A percentile compares a stretch with the other conserved stretches of the same genome.
phyloP scores from a whole-genome alignment of 92 coral and sea anemone species.

The Montipora capitata region DNA sequence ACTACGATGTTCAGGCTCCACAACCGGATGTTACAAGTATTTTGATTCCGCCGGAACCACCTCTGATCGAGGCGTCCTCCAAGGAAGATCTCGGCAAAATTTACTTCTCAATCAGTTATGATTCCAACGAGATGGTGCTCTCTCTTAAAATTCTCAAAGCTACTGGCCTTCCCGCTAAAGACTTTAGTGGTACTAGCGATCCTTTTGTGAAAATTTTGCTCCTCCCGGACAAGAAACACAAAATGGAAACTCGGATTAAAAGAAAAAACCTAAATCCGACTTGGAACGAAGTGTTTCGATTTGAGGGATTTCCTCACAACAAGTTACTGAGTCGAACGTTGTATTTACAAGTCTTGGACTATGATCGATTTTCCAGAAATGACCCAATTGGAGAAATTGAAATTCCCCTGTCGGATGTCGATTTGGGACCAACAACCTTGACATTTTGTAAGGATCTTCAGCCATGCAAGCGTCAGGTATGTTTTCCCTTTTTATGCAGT shows the following conservation, averaged over 20 bases:
- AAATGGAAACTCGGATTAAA: conserved; percentile 94
- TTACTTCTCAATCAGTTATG: conserved; percentile 90
- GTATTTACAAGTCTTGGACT: conserved; percentile 95
- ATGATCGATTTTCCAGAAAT: conserved; percentile 97
- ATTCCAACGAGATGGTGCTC: conserved; percentile 84
- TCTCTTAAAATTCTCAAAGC: conserved; percentile 93
- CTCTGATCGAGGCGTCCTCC: conserved; percentile 73
- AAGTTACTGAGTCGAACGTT: conserved; percentile 90
- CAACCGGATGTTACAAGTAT: conserved; percentile 83
- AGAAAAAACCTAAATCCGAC: conserved; percentile 94
- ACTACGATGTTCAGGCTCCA: conserved; percentile 83
- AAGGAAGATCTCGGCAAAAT: conserved; percentile 92
- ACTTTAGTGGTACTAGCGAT: conserved; percentile 98
- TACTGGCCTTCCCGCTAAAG: conserved; percentile 93
- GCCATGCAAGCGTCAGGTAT: conserved; percentile 89
- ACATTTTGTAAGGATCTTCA: conserved; percentile 88
- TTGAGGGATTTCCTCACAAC: conserved; percentile 95
- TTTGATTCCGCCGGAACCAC: conserved; percentile 91
- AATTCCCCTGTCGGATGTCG: conserved; percentile 90
- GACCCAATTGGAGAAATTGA: conserved; percentile 98
- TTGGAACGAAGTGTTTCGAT: conserved; percentile 97
- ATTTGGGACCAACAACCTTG: conserved; percentile 91
- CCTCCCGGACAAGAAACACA: conserved; percentile 95
- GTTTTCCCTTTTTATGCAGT: background rate
- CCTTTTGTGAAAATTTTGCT: conserved; percentile 96